Percentiles rank a stretch among this genome's conserved stretches.
phyloP scores from a whole-genome alignment of 2,888 invertebrate genomes.

The Eupithecia vulgata region DNA sequence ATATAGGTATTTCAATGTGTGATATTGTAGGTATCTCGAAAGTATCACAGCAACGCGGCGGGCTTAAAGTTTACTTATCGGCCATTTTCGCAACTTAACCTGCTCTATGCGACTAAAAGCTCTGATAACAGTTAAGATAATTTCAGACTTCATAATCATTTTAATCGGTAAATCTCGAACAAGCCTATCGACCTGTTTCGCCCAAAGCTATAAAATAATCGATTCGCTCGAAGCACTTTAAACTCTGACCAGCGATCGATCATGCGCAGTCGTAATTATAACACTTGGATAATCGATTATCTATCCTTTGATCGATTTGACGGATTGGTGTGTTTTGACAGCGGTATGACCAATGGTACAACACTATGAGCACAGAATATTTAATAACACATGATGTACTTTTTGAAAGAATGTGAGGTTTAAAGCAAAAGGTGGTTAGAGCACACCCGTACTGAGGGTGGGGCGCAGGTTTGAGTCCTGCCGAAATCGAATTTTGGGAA shows the following conservation, averaged over 20 bases:
- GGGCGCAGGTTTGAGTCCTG: too few relatives aligned
- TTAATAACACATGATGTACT: not conserved
- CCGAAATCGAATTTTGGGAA: too few relatives aligned
- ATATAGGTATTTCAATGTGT: too few relatives aligned
- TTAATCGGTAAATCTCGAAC: conserved; percentile 13
- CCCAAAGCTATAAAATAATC: conserved; percentile 30
- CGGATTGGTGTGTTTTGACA: conserved; percentile 45
- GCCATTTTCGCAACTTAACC: not conserved
- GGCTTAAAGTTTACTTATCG: not conserved
- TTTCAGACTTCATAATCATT: conserved; percentile 1
- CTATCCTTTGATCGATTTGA: conserved; percentile 34
- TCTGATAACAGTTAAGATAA: not conserved
- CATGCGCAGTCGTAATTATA: conserved; percentile 46
- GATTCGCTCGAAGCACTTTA: conserved; percentile 35
- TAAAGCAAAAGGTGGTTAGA: too few relatives aligned
- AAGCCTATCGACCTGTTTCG: conserved; percentile 18
- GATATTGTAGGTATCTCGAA: too few relatives aligned
- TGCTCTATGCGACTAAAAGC: not conserved
- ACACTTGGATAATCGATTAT: conserved; percentile 41
- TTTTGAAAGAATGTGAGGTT: not conserved
- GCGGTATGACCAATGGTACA: conserved; percentile 19
- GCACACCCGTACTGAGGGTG: too few relatives aligned
- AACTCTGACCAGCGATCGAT: conserved; percentile 41
- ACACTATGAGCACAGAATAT: conserved; percentile 20
- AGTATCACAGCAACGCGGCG: not conserved